Evolutionary conservation across 2,797 vertebrate genomes (phyloP), one percentile per base, ranked within the genome.

Genomic region (Ciconia nigra): DNA sequence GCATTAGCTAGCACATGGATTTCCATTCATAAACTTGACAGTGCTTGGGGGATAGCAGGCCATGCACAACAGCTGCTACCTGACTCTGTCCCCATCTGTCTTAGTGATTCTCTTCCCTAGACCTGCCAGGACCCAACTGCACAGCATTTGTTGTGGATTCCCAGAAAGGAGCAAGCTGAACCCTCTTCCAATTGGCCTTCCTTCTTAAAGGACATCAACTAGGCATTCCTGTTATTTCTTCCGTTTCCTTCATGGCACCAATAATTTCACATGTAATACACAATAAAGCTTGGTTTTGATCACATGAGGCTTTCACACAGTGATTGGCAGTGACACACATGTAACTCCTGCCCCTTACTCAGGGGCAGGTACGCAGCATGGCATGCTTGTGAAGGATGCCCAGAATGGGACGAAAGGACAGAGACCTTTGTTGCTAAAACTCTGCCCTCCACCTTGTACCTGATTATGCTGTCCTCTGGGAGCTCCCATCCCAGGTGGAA

Each of bases 1-100:
- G 39, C 3, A 1, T 63, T 67, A 74, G 10, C 15, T 78, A 71
- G 55, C 35, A 46, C 51, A 47, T 33, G 39, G 59, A 63, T 67
- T 93, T 91, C 62, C 62, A 26, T 76, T 83, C 83, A 61, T 61
- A 85, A 83, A 83, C 42, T 22, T 96, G 76, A 73, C 42, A 70
- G 55, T 66, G 72, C 35, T 58, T 58, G 39, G 59, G 59, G 77
- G 39, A 52, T 39, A 65, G 9, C 35, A 76, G 25, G 33, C 62
- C 82, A 41, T 55, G 46, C 31, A 67, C 37, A 89, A n/a, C 74
- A 93, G 78, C 78, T 87, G 71, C 39, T 91, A 67, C 52, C 42
- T 83, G 59, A 54, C 31, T 76, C 52, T 69, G 5, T 13, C 26
- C 59, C 79, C 55, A 83, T 87, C 46, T 87, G 73, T 93, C 72